Base-by-base conservation (phyloP, 1,140 invertebrate species). In the Pseudomyrmex cubaensis region DNA sequence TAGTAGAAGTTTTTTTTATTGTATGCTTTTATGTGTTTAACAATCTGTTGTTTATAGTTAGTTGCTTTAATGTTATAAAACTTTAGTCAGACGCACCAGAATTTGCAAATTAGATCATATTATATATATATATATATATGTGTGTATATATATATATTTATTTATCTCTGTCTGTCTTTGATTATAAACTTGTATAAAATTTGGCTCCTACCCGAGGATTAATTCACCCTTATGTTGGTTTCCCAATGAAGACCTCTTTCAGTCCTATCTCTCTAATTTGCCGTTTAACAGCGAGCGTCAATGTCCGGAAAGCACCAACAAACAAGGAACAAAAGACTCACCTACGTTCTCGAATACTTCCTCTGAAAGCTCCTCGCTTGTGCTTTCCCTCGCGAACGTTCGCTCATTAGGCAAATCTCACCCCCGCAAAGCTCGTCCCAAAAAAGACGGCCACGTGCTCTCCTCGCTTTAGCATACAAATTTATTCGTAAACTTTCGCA, bases 401-500 rank as follows among this genome's bases (percentile, higher is more conserved):
- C 73, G 67, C 84, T 90, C 90, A 85, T 91, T 91, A 90, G 87
- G 90, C 78, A 90, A 90, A 91, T 90, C 83, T 54, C 15, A 62
- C 46, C 20, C 46, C 12, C 12, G 12, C 46, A 12, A 35, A 35
- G 13, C 9, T 66, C 35, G 22, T 69, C 56, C 73, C 44, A n/a
- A 78, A 78, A 61, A 73, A 78, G 35, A 44, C 64, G 54, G n/a
- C 20, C 66, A 35, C 35, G 66, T 70, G 54, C 66, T 54, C 9
- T 80, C 76, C 46, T 70, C 44, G 61, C 69, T 73, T 89, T 85
- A 85, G 73, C 89, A 86, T 84, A 85, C 76, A 91, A 91, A 91
- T 91, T 91, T 91, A 91, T 91, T 91, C 90, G 78, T 70, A 85
- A 91, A 91, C 83, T 91, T 91, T 90, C 84, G 89, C 89, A 86